Percentiles rank a stretch among this genome's conserved stretches.
phyloP scores from a whole-genome alignment of 2,888 invertebrate genomes.

The Thysanoteuthis rhombus region DNA sequence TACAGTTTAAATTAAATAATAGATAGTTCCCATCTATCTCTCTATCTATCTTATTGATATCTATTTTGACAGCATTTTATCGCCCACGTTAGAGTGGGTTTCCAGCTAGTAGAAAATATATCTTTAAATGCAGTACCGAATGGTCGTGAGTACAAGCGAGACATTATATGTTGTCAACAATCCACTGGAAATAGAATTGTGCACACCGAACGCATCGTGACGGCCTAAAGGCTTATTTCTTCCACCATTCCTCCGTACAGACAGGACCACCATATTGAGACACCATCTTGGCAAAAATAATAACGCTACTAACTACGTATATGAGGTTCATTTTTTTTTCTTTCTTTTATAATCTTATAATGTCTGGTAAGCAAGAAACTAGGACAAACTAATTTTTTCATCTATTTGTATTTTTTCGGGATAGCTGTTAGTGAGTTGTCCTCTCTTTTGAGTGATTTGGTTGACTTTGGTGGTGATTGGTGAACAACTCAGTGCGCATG shows the following conservation, averaged over 20 bases:
- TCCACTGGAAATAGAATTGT: not conserved
- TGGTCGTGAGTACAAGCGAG: not conserved
- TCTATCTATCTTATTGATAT: too few relatives aligned
- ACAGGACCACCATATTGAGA: not conserved
- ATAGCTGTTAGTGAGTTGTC: not conserved
- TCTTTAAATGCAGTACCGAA: too few relatives aligned
- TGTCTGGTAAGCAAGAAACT: not conserved
- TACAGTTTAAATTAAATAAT: too few relatives aligned
- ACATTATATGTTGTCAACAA: not conserved
- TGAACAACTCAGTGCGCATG: not conserved
- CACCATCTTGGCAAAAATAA: not conserved
- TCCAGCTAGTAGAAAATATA: too few relatives aligned
- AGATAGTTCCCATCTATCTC: too few relatives aligned
- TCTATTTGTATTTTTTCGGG: not conserved
- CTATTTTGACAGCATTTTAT: too few relatives aligned
- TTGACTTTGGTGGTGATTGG: not conserved
- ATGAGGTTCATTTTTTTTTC: not conserved
- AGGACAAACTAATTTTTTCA: not conserved
- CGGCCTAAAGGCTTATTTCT: not conserved
- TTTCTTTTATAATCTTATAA: not conserved
- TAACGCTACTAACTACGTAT: not conserved
- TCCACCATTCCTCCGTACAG: not conserved
- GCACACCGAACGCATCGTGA: not conserved
- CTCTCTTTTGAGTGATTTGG: not conserved
- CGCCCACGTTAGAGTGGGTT: too few relatives aligned